These are phyloP conservation scores for Vespertilio murinus DNA, from an alignment of 2,797 vertebrate species.

Conservation along the genomic window DNA sequence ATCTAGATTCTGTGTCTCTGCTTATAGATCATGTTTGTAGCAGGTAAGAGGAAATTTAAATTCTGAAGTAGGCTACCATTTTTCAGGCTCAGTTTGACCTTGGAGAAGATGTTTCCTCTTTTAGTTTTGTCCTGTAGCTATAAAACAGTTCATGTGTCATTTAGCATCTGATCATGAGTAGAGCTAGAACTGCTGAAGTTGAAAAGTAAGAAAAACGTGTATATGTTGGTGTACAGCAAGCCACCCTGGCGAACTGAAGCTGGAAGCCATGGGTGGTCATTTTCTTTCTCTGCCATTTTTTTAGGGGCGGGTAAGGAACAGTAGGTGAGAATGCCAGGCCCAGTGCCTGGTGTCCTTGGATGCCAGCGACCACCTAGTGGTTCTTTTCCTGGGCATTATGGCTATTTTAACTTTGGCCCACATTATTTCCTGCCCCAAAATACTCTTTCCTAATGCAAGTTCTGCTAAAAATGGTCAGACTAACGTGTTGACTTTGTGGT, in stretches of 20 bases:
- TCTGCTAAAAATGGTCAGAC: not conserved
- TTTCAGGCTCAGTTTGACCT: not conserved
- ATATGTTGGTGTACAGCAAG: not conserved
- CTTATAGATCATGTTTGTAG: constrained; percentile 98
- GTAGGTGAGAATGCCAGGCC: not conserved
- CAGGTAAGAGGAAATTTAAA: constrained; percentile 87
- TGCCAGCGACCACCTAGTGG: not conserved
- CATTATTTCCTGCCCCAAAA: not conserved
- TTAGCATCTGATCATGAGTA: not conserved
- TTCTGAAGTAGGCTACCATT: not conserved
- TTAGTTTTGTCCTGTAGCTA: not conserved
- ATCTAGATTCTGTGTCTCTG: constrained; percentile 96
- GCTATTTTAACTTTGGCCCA: not conserved
- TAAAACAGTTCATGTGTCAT: not conserved
- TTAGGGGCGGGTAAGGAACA: too few relatives aligned
- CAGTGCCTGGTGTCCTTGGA: not conserved
- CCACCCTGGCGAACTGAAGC: not conserved
- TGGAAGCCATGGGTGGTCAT: not conserved
- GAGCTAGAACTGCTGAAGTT: not conserved
- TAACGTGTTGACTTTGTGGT: not conserved
- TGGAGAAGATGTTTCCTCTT: not conserved
- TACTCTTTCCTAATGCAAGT: constrained; percentile 19
- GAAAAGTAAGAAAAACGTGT: not conserved
- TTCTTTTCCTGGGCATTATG: not conserved
- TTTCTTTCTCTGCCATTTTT: not conserved